Percentiles rank a stretch among this genome's conserved stretches.
phyloP scores from a whole-genome alignment of 2,113 vertebrate species.

The Sigmodon hispidus region DNA sequence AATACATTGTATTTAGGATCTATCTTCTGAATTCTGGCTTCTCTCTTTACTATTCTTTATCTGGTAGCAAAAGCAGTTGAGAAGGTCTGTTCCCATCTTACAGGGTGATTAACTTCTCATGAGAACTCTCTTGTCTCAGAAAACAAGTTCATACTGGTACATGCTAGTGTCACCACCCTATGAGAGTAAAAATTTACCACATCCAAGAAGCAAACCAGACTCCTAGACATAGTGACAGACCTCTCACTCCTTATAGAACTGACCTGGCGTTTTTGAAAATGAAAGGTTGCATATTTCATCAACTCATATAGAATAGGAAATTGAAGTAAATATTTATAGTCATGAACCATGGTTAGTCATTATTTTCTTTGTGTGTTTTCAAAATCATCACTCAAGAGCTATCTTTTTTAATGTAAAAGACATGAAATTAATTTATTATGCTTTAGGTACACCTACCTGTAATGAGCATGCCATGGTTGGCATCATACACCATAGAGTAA shows the following conservation, averaged over 20 bases:
- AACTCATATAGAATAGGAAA: neutral
- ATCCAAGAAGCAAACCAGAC: neutral
- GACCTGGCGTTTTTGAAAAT: conserved; percentile 17
- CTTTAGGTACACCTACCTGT: conserved; percentile 71
- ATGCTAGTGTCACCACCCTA: neutral
- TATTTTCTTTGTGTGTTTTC: neutral
- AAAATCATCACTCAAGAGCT: neutral
- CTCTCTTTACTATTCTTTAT: neutral
- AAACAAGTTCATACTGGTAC: neutral
- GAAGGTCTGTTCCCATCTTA: neutral
- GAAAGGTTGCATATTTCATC: neutral
- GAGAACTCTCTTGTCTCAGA: neutral
- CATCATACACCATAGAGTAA: conserved; percentile 84
- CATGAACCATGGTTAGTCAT: neutral
- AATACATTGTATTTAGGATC: neutral
- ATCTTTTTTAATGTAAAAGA: neutral
- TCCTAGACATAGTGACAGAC: neutral
- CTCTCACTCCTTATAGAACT: neutral
- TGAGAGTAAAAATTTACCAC: neutral
- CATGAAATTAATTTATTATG: neutral
- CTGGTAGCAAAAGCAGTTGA: neutral
- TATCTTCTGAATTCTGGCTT: neutral
- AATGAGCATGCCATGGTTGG: conserved; percentile 76
- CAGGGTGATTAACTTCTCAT: neutral
- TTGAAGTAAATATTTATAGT: neutral